Evolutionary conservation across 2,888 invertebrate genomes (phyloP), one percentile per base, ranked within the genome.

Genomic region (Rhimphoctona megacephalus): DNA sequence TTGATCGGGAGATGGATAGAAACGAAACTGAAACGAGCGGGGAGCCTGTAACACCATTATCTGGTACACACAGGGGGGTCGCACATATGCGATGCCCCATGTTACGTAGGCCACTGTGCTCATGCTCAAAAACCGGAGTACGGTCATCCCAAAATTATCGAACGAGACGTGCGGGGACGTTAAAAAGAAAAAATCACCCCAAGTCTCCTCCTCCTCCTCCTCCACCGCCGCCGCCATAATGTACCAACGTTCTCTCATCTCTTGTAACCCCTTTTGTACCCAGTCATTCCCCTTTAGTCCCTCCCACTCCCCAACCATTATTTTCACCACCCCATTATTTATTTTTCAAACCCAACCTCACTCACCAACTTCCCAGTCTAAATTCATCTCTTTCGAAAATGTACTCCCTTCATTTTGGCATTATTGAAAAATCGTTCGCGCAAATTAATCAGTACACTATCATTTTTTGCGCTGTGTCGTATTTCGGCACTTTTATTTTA

Each of bases 61-160:
- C 93, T 92, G 93, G 93, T 93, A 92, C 93, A 91, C 91, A 39
- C 61, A 9, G 54, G 70, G 80, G 81, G 49, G 76, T 39, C 90
- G 92, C 90, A 93, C 94, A 94, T 94, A 94, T 94, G 94, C 90
- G 94, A 79, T 67, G 93, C 93, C 88, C 92, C 92, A n/a, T 49
- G n/a, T 67, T 70, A 70, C 46, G n/a, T 52, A 8, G 91, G 92
- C 92, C 91, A 90, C 91, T 84, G 88, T 89, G 87, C 84, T 86
- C 89, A 89, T 90, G 90, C 88, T 90, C 86, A 90, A 89, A 90
- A 90, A 89, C 86, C 85, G 81, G 79, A 66, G 85, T 89, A 88
- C 83, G 90, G 90, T 92, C 90, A 90, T 90, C 89, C 82, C 79
- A 87, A 86, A 89, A 88, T 88, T 86, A 88, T 61, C 78, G 61